Evolutionary conservation across 2,888 invertebrate species (phyloP), one percentile per base, ranked within the genome.

Genomic region (Oligia fasciuncula): DNA sequence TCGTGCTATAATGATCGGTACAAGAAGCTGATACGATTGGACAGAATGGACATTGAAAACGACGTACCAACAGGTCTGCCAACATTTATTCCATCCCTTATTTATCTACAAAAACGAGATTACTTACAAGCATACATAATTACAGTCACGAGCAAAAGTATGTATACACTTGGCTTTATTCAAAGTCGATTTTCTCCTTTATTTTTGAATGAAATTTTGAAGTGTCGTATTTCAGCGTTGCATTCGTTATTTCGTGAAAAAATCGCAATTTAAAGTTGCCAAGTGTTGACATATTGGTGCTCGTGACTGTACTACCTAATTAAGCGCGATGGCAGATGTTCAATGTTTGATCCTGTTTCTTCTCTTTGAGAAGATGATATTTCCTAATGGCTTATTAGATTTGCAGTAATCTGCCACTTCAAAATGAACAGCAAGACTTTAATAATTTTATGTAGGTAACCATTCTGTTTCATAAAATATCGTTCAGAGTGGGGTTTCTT

Each of bases 401-500:
- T 65, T 40, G 23, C 40, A 40, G 40, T 65, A 40, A 65, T 65
- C 40, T 43, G 3, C 1, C 66, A 40, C 66, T 40, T 40, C 40
- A 13, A 40, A 40, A 13, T 40, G 0, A 65, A 65, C 11, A 23
- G 5, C 9, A 35, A 63, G 11, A 40, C 9, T 63, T 19, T 9
- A 35, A 19, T 63, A 35, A 35, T 19, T 23, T 29, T 29, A 29
- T 29, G 29, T 40, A 11, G 23, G 65, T 40, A 23, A 65, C 23
- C 23, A 65, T 5, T 65, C 19, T 23, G 23, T 65, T 65, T 23
- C 69, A 51, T 51, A 19, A 35, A 35, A 35, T 23, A 23, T 35
- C 17, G 23, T 62, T 40, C 17, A 23, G 29, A 73, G 73, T 82
- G 19, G 70, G 19, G 29, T 49, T 81, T 70, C 73, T 73, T 0